Evolutionary conservation across 2,113 vertebrate species (phyloP).

Genomic region (Piprites chloris): DNA sequence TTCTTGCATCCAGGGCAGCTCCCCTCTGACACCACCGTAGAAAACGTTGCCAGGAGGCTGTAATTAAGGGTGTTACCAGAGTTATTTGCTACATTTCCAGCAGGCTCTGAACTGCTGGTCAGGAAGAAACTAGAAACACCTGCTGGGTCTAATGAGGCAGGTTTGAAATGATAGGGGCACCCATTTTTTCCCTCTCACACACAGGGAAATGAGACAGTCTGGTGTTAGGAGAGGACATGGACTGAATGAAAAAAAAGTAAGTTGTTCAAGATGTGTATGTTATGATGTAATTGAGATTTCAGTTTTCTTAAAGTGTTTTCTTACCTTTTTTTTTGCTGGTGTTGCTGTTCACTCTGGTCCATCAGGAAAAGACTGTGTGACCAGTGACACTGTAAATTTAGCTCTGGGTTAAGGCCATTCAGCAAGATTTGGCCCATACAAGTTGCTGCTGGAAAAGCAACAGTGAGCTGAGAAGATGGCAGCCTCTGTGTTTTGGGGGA

Average conservation of each 20-base stretch:
- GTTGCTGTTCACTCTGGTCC: background rate
- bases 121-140: background rate
- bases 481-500: background rate
- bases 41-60: background rate
- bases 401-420: background rate
- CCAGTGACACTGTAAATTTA: background rate
- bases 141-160: background rate
- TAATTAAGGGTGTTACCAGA: background rate
- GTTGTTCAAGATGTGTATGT: background rate
- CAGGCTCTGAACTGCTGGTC: background rate
- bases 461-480: background rate
- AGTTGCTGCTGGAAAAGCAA: background rate
- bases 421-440: background rate
- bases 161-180: background rate
- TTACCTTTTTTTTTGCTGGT: rapidly evolving
- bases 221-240: background rate
- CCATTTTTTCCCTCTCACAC: rapidly evolving
- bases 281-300: background rate
- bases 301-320: background rate
- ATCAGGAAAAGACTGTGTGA: background rate
- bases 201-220: background rate
- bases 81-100: background rate
- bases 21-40: background rate
- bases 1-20: background rate
- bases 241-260: background rate